These are phyloP conservation scores for Nycticorax nycticorax DNA, from an alignment of 2,113 vertebrate genomes.

Conservation along the genomic window DNA sequence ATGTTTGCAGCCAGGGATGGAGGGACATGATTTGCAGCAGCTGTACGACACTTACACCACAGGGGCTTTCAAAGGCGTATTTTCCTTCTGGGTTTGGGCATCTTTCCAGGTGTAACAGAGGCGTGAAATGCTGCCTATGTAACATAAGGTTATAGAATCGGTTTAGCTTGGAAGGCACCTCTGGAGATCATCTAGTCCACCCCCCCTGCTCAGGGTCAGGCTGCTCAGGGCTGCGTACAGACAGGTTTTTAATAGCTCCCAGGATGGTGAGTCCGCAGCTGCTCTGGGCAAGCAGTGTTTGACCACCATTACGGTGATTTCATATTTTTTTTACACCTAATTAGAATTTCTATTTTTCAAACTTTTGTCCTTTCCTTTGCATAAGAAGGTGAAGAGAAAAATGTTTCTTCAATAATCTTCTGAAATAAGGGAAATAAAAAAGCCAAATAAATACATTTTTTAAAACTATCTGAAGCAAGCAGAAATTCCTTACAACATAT, in stretches of 20 bases:
- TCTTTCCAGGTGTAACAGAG: background rate
- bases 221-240: background rate
- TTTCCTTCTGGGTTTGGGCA: background rate
- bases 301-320: fast-evolving
- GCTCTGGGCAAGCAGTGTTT: background rate
- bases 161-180: background rate
- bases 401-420: background rate
- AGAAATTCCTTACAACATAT: background rate
- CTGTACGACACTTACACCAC: background rate
- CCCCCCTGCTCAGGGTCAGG: background rate
- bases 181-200: background rate
- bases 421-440: background rate
- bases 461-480: background rate
- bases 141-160: background rate
- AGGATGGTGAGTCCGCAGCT: background rate
- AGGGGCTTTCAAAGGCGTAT: background rate
- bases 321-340: background rate
- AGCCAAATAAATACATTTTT: background rate
- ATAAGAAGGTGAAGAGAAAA: background rate
- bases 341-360: background rate
- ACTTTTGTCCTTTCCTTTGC: background rate
- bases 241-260: background rate
- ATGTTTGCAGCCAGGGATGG: background rate
- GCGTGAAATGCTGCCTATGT: background rate
- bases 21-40: background rate